A percentile compares a stretch with the other conserved stretches of the same genome.
Evolutionary conservation across 2,888 invertebrate species (phyloP).

Genomic region (Agapostemon virescens): DNA sequence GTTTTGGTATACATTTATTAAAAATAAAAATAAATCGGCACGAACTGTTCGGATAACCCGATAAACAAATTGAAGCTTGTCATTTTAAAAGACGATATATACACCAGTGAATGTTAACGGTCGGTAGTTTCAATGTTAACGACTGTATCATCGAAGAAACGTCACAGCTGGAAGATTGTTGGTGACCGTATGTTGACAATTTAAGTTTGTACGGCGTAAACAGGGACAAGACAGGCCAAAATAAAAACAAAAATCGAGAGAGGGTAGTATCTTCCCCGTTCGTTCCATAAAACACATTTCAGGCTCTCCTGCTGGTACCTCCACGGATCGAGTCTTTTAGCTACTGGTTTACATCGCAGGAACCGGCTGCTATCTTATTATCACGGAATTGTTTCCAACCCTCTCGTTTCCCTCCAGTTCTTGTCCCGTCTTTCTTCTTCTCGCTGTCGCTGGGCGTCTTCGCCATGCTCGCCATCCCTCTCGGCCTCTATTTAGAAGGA

Average conservation of each 20-base stretch:
- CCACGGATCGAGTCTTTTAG: slow-evolving; percentile 53
- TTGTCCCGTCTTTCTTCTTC: not conserved
- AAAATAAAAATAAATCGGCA: too few species aligned
- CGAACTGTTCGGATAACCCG: too few species aligned
- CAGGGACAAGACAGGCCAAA: not conserved
- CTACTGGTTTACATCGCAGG: slow-evolving; percentile 53
- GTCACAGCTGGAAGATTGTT: too few species aligned
- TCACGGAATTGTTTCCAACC: slow-evolving; percentile 71
- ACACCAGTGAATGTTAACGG: too few species aligned
- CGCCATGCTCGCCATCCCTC: slow-evolving; percentile 20
- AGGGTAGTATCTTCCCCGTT: not conserved
- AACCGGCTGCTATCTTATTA: slow-evolving; percentile 67
- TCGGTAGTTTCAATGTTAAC: not conserved
- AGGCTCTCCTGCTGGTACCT: slow-evolving; percentile 28
- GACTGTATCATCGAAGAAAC: not conserved
- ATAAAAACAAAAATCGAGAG: slow-evolving; percentile 7
- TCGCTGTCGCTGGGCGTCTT: slow-evolving; percentile 8
- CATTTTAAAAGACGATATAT: too few species aligned
- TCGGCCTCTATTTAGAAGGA: slow-evolving; percentile 38
- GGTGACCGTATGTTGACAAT: not conserved
- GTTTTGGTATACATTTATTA: too few species aligned
- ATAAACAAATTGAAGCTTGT: too few species aligned
- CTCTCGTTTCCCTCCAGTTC: slow-evolving; percentile 23
- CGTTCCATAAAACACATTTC: slow-evolving; percentile 47
- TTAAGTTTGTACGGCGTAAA: not conserved